Percentiles rank a stretch among this genome's conserved stretches.
Conservation (phyloP, 2,113 vertebrate genomes). For the Podarcis raffonei region DNA sequence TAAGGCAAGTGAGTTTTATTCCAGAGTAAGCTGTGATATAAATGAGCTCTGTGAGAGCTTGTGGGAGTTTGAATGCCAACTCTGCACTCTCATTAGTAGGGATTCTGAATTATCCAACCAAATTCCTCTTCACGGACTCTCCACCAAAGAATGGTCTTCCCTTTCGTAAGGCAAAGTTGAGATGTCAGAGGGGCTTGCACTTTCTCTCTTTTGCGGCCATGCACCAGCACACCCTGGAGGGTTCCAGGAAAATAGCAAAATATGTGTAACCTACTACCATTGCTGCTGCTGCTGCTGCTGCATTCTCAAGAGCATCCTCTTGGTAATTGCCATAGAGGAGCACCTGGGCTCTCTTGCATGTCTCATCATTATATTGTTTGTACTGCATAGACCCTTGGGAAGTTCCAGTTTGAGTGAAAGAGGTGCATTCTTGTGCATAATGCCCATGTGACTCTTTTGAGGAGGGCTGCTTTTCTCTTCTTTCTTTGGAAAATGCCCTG, state of each 20-base stretch:
- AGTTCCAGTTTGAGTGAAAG: background rate
- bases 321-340: background rate
- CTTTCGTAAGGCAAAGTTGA: background rate
- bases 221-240: background rate
- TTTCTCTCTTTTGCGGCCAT: background rate
- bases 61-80: background rate
- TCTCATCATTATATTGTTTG: background rate
- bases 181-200: background rate
- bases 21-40: background rate
- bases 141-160: background rate
- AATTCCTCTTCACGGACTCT: background rate
- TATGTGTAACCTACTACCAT: background rate
- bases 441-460: background rate
- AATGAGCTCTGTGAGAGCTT: background rate
- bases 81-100: background rate
- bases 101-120: background rate
- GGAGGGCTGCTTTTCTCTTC: background rate
- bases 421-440: background rate
- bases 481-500: background rate
- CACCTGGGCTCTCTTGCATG: background rate
- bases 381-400: background rate
- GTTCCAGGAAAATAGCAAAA: too few relatives aligned
- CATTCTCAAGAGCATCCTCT: background rate
- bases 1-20: background rate
- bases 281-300: background rate